A percentile compares a stretch with the other conserved stretches of the same genome.
Conservation (phyloP, 2,888 invertebrate species). For the Lithophane leautieri region DNA sequence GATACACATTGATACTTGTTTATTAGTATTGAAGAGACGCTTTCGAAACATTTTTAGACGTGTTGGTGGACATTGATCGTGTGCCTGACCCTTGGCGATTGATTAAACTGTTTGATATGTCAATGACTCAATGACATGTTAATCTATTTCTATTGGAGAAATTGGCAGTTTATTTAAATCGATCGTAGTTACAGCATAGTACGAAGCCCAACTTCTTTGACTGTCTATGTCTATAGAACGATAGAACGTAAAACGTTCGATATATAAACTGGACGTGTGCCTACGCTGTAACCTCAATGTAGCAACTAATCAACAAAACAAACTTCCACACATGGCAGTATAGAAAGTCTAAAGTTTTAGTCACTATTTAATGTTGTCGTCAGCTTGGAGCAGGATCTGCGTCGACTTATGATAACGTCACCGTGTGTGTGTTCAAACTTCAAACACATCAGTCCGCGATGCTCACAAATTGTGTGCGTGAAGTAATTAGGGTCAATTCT, state of each 20-base stretch:
- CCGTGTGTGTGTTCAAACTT: slow-evolving; percentile 15
- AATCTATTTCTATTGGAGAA: slow-evolving; percentile 12
- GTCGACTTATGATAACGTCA: slow-evolving; percentile 5
- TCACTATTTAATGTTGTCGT: not conserved
- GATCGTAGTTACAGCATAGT: slow-evolving; percentile 7
- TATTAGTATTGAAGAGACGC: not conserved
- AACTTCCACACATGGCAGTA: slow-evolving; percentile 5
- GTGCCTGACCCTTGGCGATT: slow-evolving; percentile 8
- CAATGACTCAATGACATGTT: not conserved
- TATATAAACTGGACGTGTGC: not conserved
- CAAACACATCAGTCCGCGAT: slow-evolving; percentile 30
- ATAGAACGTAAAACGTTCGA: not conserved
- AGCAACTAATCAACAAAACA: not conserved
- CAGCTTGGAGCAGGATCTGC: not conserved
- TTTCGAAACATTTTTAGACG: slow-evolving; percentile 11
- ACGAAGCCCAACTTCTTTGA: not conserved
- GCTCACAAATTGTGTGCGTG: slow-evolving; percentile 50
- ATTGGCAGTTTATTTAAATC: slow-evolving; percentile 23
- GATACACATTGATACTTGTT: not conserved
- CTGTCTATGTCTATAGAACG: not conserved
- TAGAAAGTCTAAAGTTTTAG: slow-evolving; percentile 8
- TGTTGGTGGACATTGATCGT: slow-evolving; percentile 10
- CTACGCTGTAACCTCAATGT: slow-evolving; percentile 15
- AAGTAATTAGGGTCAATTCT: slow-evolving; percentile 60
- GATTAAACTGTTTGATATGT: slow-evolving; percentile 27